Conservation (phyloP, 2,797 vertebrate genomes). For the Lagodon rhomboides region DNA sequence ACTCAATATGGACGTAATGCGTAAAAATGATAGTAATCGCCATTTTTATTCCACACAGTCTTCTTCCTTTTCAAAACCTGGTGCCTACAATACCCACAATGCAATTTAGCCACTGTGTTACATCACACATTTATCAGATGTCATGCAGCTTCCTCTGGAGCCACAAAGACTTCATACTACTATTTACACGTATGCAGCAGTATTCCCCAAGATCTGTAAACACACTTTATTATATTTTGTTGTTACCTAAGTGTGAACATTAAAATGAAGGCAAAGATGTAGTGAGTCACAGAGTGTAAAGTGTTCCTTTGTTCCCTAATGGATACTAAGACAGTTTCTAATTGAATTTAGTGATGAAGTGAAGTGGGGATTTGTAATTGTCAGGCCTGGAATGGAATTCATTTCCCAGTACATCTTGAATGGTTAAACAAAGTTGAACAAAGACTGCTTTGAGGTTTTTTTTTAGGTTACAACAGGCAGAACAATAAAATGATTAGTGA, state of each 20-base stretch:
- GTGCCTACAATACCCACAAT: too few relatives aligned
- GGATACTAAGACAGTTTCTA: slow-evolving; percentile 1
- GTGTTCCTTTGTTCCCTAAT: background rate
- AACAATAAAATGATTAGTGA: background rate
- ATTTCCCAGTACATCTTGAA: slow-evolving; percentile 1
- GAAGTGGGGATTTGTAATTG: slow-evolving; percentile 21
- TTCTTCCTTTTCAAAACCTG: too few relatives aligned
- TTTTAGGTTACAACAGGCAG: background rate
- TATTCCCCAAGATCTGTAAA: too few relatives aligned
- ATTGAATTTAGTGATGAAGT: slow-evolving; percentile 17
- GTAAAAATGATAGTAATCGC: too few relatives aligned
- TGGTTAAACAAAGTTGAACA: slow-evolving; percentile 26
- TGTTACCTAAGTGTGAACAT: background rate
- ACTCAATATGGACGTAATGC: too few relatives aligned
- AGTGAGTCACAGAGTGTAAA: background rate
- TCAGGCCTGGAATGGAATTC: slow-evolving; percentile 22
- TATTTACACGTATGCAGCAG: too few relatives aligned
- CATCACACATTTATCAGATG: too few relatives aligned
- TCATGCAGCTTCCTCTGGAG: too few relatives aligned
- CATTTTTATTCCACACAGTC: too few relatives aligned
- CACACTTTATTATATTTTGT: background rate
- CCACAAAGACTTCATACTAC: too few relatives aligned
- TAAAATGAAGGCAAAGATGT: background rate
- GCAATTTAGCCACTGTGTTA: too few relatives aligned
- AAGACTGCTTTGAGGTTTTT: background rate